Evolutionary conservation across 2,113 vertebrate species (phyloP), one percentile per base, ranked within the genome.

Genomic region (Herpetotheres cachinnans): DNA sequence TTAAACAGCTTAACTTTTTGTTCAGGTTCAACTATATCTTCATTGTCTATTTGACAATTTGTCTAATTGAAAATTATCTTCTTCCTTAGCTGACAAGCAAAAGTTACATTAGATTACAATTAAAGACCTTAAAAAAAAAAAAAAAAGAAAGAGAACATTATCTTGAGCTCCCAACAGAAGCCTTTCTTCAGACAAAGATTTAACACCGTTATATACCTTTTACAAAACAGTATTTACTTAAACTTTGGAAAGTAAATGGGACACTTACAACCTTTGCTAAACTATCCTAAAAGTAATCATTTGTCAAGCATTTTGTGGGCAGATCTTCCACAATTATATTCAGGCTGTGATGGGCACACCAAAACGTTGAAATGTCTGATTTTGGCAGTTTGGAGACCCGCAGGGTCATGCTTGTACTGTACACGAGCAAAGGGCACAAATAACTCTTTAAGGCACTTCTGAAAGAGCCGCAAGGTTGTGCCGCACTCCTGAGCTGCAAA

Each of bases 1-100:
- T 91, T 73, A 77, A 47, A 85, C 27, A 93, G 55, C 29, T 95
- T 93, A 94, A 97, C 82, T 87, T 98, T 97, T 97, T 91, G 46
- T 69, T 95, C 86, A 81, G 44, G 67, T 83, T 96, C 94, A 90
- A 65, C 69, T 96, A 22, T 89, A 93, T 65, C 44, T 90, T 95
- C 79, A 47, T 95, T 95, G 96, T 69, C 50, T 95, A 54, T 87
- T 96, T 78, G 21, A 74, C 93, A 96, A 76, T 96, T 89, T 95
- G 96, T 69, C 50, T 95, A 54, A 86, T 96, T 78, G 21, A 74
- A 93, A 96, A 76, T 96, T 89, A 93, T 92, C 67, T 89, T 82
- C 96, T 92, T 90, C 42, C 50, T 92, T 74, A 69, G 72, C 32
- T 18, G 26, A 93, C 66, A 96, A 58, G 12, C 36, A 94, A 83